These are phyloP conservation scores for Holothuria leucospilota DNA, from an alignment of 53 echinoderm and acorn worm genomes.

Conservation along the genomic window DNA sequence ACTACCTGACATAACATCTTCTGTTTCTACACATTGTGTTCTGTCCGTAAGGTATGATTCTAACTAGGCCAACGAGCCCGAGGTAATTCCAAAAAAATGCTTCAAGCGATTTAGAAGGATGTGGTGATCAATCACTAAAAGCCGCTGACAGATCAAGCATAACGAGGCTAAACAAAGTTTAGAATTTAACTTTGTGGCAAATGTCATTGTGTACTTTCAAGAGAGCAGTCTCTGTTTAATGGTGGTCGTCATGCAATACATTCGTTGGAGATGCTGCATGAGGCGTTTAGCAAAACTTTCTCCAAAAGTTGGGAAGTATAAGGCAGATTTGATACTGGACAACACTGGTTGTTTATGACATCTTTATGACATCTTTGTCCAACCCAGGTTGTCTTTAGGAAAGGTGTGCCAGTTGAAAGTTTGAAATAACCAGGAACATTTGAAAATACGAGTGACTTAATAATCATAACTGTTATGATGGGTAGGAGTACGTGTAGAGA, in stretches of 20 bases:
- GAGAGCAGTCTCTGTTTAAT: slow-evolving; percentile 13
- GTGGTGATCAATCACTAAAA: too few relatives aligned
- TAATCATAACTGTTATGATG: neutral
- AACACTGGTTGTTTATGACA: too few relatives aligned
- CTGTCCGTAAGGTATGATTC: neutral
- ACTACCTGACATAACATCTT: too few relatives aligned
- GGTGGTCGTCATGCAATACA: neutral
- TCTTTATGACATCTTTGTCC: neutral
- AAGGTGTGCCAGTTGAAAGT: neutral
- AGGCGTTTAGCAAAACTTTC: slow-evolving; percentile 1
- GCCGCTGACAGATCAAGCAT: too few relatives aligned
- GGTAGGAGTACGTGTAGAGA: neutral
- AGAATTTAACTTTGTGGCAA: neutral
- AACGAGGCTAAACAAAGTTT: neutral
- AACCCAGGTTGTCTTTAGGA: slow-evolving; percentile 3
- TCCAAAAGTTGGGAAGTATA: neutral
- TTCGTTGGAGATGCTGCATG: neutral
- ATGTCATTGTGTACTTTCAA: slow-evolving; percentile 35
- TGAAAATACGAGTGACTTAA: neutral
- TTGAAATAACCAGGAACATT: neutral
- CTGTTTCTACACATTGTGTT: too few relatives aligned
- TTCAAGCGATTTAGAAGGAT: slow-evolving; percentile 1
- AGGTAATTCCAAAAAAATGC: too few relatives aligned
- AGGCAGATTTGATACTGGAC: slow-evolving; percentile 14
- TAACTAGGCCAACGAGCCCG: neutral